A percentile compares a stretch with the other conserved stretches of the same genome.
Evolutionary conservation across 2,888 invertebrate genomes (phyloP).

Genomic region (Phoenoteleia sp.): DNA sequence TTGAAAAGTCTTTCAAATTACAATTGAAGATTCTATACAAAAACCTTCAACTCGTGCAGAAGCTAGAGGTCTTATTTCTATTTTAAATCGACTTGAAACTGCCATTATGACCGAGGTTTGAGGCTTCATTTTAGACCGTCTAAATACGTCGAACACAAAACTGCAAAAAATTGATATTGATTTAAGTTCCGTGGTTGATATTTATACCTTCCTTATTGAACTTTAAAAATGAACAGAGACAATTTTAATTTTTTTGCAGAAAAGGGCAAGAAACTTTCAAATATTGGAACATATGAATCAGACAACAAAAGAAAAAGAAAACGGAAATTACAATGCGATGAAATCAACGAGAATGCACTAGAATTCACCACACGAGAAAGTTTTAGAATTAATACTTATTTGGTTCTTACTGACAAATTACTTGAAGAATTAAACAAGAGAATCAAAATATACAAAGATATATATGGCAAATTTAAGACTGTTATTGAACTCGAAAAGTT

Average conservation of each 20-base stretch:
- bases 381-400: conserved; percentile 10
- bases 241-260: conserved; percentile 10
- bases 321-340: conserved; percentile 4
- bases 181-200: conserved; percentile 20
- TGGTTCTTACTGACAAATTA: background rate
- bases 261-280: background rate
- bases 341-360: conserved; percentile 12
- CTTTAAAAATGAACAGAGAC: conserved; percentile 19
- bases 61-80: conserved; percentile 17
- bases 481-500: background rate
- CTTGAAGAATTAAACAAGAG: background rate
- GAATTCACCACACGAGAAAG: conserved; percentile 15
- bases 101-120: conserved; percentile 25
- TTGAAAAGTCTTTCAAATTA: no score
- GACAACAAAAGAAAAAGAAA: conserved; percentile 5
- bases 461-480: conserved; percentile 14
- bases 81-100: conserved; percentile 27
- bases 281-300: background rate
- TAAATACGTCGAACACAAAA: conserved; percentile 23
- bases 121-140: conserved; percentile 31
- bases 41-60: conserved; percentile 12
- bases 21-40: no score
- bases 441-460: background rate
- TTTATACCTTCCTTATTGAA: conserved; percentile 28
- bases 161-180: conserved; percentile 30